Evolutionary conservation across 2,113 vertebrate genomes (phyloP).

Genomic region (Daphoenositta chrysoptera): DNA sequence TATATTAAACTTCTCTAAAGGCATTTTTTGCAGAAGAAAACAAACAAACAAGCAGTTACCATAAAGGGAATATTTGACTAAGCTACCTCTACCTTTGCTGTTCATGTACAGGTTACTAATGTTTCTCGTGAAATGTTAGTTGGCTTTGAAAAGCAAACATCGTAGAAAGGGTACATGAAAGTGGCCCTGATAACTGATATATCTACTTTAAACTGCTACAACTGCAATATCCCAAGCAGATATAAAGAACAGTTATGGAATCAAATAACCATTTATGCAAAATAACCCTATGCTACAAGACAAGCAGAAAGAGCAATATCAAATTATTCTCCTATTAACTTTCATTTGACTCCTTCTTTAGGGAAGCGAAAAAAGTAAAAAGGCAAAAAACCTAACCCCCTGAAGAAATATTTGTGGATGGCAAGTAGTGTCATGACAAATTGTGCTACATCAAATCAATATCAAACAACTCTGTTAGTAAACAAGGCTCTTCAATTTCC

Average conservation of each 20-base stretch:
- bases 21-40: not conserved
- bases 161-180: not conserved
- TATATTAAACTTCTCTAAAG: not conserved
- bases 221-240: not conserved
- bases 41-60: not conserved
- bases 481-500: not conserved
- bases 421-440: not conserved
- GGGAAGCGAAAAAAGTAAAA: not conserved
- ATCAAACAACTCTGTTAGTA: not conserved
- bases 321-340: not conserved
- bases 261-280: not conserved
- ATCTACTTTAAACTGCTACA: not conserved
- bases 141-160: not conserved
- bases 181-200: not conserved
- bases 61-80: not conserved
- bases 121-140: not conserved
- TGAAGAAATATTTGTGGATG: not conserved
- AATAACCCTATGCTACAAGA: not conserved
- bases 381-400: not conserved
- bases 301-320: not conserved
- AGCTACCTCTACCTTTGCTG: not conserved
- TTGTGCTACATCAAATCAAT: slow-evolving; percentile 1
- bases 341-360: not conserved
- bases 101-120: not conserved
- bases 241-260: not conserved